These are phyloP conservation scores for Probosciger aterrimus DNA, from an alignment of 2,113 vertebrate species.

Conservation along the genomic window DNA sequence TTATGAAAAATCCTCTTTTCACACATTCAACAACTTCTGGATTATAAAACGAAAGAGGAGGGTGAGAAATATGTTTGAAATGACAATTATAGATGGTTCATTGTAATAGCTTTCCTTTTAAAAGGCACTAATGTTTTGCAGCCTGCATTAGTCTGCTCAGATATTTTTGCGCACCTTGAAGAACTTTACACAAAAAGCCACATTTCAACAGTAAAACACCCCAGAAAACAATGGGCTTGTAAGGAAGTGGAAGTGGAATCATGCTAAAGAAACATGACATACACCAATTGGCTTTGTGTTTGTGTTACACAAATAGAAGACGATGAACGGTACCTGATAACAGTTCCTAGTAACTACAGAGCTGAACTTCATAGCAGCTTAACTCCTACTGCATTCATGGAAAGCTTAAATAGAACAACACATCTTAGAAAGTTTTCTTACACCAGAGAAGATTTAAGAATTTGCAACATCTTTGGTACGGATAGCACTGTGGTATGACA, in stretches of 20 bases:
- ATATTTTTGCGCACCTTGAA: neutral
- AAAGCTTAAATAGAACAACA: neutral
- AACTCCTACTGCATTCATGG: neutral
- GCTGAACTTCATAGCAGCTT: neutral
- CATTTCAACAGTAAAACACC: neutral
- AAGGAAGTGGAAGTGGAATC: neutral
- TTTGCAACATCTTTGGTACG: neutral
- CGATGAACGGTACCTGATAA: neutral
- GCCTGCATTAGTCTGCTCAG: neutral
- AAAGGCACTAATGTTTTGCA: neutral
- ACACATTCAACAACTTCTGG: neutral
- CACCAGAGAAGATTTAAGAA: neutral
- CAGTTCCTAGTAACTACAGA: neutral
- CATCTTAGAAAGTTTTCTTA: neutral
- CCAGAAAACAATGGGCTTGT: neutral
- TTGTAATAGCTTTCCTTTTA: neutral
- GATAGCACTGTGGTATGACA: neutral
- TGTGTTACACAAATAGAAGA: neutral
- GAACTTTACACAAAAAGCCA: neutral
- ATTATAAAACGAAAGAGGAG: neutral
- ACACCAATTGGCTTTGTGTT: neutral
- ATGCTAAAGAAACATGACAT: neutral
- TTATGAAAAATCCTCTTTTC: neutral
- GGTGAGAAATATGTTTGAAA: neutral
- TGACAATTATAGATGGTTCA: neutral